These are phyloP conservation scores for Ostrea denselamellosa DNA, from an alignment of 1,140 invertebrate genomes.

Conservation along the genomic window DNA sequence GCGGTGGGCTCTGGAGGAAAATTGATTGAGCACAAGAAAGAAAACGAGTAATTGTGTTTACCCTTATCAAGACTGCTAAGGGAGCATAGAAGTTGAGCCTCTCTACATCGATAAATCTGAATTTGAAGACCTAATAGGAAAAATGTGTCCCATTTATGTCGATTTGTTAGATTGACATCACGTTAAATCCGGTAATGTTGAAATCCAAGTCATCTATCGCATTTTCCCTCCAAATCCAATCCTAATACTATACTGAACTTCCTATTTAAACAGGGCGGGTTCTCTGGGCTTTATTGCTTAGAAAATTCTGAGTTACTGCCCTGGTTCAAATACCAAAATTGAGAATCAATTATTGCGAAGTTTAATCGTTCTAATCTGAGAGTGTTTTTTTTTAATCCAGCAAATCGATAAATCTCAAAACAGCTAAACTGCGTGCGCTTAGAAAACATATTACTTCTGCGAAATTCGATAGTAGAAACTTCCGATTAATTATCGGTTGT, in stretches of 20 bases:
- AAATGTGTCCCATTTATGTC: background rate
- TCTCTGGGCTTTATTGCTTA: background rate
- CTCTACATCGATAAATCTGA: background rate
- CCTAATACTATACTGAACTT: background rate
- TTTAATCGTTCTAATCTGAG: too few relatives aligned
- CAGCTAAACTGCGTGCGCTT: too few relatives aligned
- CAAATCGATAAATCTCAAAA: too few relatives aligned
- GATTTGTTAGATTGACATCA: background rate
- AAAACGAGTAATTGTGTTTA: background rate
- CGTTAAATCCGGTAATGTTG: background rate
- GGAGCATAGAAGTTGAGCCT: background rate
- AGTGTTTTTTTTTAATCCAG: too few relatives aligned
- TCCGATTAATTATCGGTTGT: too few relatives aligned
- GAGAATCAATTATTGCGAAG: too few relatives aligned
- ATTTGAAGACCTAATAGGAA: background rate
- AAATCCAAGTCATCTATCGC: background rate
- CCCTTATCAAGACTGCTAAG: background rate
- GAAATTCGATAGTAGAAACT: too few relatives aligned
- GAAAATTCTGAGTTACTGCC: too few relatives aligned
- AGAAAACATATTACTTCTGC: too few relatives aligned
- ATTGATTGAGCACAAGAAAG: slow-evolving; percentile 30
- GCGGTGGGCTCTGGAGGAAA: background rate
- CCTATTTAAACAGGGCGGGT: background rate
- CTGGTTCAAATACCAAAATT: too few relatives aligned
- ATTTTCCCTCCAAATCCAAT: background rate